Evolutionary conservation across 1,140 invertebrate species (phyloP).

Genomic region (Scaptodrosophila lebanonensis): DNA sequence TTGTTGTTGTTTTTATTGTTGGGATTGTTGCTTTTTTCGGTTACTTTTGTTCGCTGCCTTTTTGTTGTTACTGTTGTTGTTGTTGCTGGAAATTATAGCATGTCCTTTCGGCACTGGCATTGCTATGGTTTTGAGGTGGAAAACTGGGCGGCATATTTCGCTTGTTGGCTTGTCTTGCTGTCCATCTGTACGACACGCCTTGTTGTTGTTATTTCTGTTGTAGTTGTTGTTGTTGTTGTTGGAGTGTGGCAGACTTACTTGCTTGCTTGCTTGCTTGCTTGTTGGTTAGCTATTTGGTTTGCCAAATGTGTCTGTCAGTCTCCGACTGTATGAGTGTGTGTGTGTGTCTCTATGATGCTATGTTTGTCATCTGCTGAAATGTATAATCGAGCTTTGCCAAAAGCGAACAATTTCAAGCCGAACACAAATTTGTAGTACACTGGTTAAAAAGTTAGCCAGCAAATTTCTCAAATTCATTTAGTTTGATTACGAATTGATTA

Average conservation of each 20-base stretch:
- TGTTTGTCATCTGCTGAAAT: conserved; percentile 72
- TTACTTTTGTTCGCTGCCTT: conserved; percentile 50
- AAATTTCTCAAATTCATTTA: too few species aligned
- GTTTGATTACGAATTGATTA: too few species aligned
- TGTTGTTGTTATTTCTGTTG: too few species aligned
- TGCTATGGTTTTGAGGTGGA: conserved; percentile 55
- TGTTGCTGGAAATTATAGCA: conserved; percentile 70
- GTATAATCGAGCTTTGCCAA: conserved; percentile 57
- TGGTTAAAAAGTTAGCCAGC: too few species aligned
- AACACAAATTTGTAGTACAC: conserved; percentile 14
- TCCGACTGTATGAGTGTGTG: conserved; percentile 25
- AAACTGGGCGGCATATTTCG: conserved; percentile 38
- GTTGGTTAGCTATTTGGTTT: neutral
- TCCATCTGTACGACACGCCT: too few species aligned
- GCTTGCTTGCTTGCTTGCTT: neutral
- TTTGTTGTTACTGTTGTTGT: conserved; percentile 36
- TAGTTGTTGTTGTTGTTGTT: too few species aligned
- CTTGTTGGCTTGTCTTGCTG: conserved; percentile 29
- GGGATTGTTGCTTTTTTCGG: conserved; percentile 49
- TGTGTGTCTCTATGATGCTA: conserved; percentile 33
- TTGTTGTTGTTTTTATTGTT: conserved; percentile 42
- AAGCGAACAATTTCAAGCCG: neutral
- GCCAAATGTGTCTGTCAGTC: neutral
- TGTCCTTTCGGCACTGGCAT: conserved; percentile 69
- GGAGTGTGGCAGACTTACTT: too few species aligned